Base-by-base conservation (phyloP, 2,888 invertebrate species). In the Caenorhabditis sp. region DNA sequence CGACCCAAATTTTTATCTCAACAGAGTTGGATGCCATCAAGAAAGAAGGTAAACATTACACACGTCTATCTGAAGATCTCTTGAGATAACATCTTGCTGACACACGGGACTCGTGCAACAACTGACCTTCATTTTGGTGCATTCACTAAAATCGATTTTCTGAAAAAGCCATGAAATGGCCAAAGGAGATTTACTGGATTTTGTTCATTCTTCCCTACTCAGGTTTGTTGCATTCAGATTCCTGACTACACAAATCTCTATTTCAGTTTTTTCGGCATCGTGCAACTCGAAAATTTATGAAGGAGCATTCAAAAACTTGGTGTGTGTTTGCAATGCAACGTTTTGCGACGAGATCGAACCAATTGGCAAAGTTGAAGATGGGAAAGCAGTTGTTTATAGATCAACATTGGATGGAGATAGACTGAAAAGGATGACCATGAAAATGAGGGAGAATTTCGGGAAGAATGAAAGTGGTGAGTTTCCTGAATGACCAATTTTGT, bases 241-340 rank as follows among this genome's bases (percentile, higher is more conserved):
- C 2, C 16, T 41, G 7, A n/a, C 2, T 14, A 44, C 8, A 22
- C 0, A 14, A n/a, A 58, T 31, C 6, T 28, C 1, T 8, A 8
- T n/a, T 28, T 44, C 28, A 63, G 63, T n/a, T 22, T 7, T 8
- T 10, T 19, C 31, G 8, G 10, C 64, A 0, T 47, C 49, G 0
- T 83, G 83, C 24, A 41, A 56, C 35, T 56, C 49, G 14, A 80
- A 64, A 70, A 64, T 72, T 19, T 80, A 80, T 19, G 54, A 56
- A n/a, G 77, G 80, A 16, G 73, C 80, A 0, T 81, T 73, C 22
- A 73, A 66, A 22, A 73, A 75, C 10, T 19, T 82, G 19, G 90
- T 88, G 0, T 90, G 89, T 56, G 90, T 89, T 7, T 90, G 90
- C 41, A 89, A 89, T 68, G 35, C 86, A 8, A 88, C 88, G 7